Conservation (phyloP, 2,113 vertebrate species). For the Sturnira hondurensis region DNA sequence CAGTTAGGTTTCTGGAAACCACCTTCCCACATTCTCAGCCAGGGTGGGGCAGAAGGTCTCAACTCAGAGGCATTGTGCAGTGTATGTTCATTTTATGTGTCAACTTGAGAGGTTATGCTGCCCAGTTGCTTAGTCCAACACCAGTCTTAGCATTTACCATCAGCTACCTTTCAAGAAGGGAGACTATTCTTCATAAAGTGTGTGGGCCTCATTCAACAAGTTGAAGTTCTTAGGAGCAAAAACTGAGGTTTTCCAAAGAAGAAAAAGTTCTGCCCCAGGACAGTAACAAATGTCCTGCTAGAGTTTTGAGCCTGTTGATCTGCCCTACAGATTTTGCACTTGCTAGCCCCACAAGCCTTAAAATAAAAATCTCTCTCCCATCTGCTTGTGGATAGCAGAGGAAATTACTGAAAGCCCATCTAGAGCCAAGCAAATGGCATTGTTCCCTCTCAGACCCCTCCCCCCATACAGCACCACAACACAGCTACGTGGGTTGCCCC, state of each 20-base stretch:
- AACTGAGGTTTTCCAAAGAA: background rate
- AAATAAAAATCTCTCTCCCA: background rate
- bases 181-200: background rate
- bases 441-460: too few species aligned
- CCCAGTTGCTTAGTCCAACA: accelerated
- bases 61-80: too few species aligned
- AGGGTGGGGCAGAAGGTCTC: background rate
- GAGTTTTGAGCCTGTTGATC: background rate
- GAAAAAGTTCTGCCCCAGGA: too few species aligned
- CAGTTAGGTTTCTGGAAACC: background rate
- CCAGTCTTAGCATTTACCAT: accelerated
- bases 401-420: too few species aligned
- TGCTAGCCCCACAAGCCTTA: background rate
- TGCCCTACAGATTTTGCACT: background rate
- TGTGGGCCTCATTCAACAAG: background rate
- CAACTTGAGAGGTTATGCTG: accelerated
- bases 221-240: background rate
- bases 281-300: background rate
- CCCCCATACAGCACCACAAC: too few species aligned
- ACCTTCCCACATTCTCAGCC: background rate
- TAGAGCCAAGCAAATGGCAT: too few species aligned
- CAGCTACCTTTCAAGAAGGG: too few species aligned
- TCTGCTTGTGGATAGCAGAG: too few species aligned
- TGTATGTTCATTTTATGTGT: background rate
- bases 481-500: too few species aligned